Evolutionary conservation across 2,797 vertebrate species (phyloP).

Genomic region (Bovichtus variegatus): DNA sequence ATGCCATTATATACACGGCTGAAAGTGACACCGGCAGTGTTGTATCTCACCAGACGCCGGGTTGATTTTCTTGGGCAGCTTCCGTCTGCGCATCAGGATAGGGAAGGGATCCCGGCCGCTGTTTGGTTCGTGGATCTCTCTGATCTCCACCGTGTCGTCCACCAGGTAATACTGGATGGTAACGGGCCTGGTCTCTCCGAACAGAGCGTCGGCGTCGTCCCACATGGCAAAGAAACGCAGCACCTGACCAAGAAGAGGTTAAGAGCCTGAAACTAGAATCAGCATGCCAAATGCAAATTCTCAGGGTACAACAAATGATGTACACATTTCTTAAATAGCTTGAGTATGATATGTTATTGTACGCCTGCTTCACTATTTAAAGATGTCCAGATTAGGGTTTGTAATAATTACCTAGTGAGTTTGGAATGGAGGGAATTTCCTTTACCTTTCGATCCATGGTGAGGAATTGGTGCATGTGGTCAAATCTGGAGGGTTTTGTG

Average conservation of each 20-base stretch:
- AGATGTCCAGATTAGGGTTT: neutral
- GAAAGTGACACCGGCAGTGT: neutral
- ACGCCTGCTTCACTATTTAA: neutral
- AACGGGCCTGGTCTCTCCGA: conserved; percentile 83
- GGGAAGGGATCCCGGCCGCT: conserved; percentile 91
- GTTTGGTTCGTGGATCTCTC: conserved; percentile 88
- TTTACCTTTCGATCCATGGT: conserved; percentile 91
- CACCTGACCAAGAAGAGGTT: conserved; percentile 82
- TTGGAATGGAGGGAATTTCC: neutral
- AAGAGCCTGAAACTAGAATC: neutral
- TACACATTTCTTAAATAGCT: neutral
- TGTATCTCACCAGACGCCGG: conserved; percentile 60
- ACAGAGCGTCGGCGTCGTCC: conserved; percentile 84
- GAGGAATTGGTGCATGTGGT: conserved; percentile 88
- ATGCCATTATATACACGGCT: neutral
- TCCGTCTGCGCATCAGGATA: conserved; percentile 88
- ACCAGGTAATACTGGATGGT: conserved; percentile 92
- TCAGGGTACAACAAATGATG: neutral
- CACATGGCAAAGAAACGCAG: conserved; percentile 91
- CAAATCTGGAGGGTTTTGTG: conserved; percentile 79
- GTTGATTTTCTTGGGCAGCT: conserved; percentile 86
- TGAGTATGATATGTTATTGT: neutral
- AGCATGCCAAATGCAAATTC: neutral
- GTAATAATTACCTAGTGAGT: neutral
- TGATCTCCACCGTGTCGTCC: conserved; percentile 92